Conservation (phyloP, 2,888 invertebrate genomes). For the Lochmaea capreae region DNA sequence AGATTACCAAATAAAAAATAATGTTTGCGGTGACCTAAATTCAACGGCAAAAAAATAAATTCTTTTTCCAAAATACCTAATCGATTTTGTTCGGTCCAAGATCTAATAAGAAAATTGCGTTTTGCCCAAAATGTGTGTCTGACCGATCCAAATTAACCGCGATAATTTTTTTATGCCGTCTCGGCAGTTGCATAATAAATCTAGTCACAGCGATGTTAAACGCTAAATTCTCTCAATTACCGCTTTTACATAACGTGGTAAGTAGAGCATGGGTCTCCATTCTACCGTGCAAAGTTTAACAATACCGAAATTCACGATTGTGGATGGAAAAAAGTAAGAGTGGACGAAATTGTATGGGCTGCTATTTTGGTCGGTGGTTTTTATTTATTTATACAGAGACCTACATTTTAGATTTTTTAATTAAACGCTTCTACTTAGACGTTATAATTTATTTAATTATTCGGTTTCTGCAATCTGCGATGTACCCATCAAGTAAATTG, state of each 20-base stretch:
- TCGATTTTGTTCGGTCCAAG: conserved; percentile 29
- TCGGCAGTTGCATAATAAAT: conserved; percentile 44
- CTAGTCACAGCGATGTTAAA: conserved; percentile 60
- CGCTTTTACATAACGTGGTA: conserved; percentile 62
- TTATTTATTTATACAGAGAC: conserved; percentile 29
- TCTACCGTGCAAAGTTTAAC: conserved; percentile 58
- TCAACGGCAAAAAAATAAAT: neutral
- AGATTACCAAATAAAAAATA: neutral
- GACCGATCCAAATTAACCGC: conserved; percentile 45
- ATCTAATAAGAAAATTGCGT: conserved; percentile 25
- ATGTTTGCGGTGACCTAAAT: conserved; percentile 20
- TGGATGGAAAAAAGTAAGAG: conserved; percentile 34
- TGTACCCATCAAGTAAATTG: conserved; percentile 9
- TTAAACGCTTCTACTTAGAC: conserved; percentile 5
- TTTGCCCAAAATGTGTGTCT: conserved; percentile 34
- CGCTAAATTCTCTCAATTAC: conserved; percentile 64
- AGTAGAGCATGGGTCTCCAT: conserved; percentile 64
- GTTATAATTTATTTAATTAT: neutral
- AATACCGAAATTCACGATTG: conserved; percentile 46
- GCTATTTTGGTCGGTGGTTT: conserved; percentile 25
- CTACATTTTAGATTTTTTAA: conserved; percentile 25
- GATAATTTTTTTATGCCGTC: conserved; percentile 37
- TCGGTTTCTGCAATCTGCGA: neutral
- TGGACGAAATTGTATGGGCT: conserved; percentile 28
- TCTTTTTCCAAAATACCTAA: conserved; percentile 16